Evolutionary conservation across 2,888 invertebrate genomes (phyloP).

Genomic region (Synanthedon formicaeformis): DNA sequence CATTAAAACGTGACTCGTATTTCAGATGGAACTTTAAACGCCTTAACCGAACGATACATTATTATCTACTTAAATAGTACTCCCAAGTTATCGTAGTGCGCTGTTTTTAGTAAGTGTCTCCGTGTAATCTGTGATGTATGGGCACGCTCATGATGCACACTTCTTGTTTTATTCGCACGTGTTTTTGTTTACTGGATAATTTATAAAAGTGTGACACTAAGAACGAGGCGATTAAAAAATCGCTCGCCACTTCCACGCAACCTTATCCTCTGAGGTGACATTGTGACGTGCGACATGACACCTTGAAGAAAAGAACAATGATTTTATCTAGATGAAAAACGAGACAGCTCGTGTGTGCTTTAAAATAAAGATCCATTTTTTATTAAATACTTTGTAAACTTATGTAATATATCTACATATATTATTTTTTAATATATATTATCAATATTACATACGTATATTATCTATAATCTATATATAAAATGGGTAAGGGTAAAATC

Average conservation of each 20-base stretch:
- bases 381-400: background rate
- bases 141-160: slow-evolving; percentile 12
- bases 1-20: slow-evolving; percentile 13
- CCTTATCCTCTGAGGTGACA: background rate
- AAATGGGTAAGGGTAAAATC: too few species aligned
- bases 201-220: background rate
- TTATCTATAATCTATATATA: too few species aligned
- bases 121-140: slow-evolving; percentile 29
- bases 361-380: background rate
- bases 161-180: background rate
- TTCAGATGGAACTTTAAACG: slow-evolving; percentile 1
- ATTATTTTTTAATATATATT: too few species aligned
- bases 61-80: slow-evolving; percentile 4
- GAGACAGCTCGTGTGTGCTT: background rate
- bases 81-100: slow-evolving; percentile 14
- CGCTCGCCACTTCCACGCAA: background rate
- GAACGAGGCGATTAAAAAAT: background rate
- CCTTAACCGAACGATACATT: slow-evolving; percentile 1
- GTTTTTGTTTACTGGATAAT: background rate
- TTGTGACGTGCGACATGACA: background rate
- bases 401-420: background rate
- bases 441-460: too few species aligned
- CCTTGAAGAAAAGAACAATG: background rate
- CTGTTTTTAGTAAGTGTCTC: slow-evolving; percentile 25
- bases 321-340: background rate